Base-by-base conservation (phyloP, 2,113 vertebrate species). In the Onychostoma macrolepis region DNA sequence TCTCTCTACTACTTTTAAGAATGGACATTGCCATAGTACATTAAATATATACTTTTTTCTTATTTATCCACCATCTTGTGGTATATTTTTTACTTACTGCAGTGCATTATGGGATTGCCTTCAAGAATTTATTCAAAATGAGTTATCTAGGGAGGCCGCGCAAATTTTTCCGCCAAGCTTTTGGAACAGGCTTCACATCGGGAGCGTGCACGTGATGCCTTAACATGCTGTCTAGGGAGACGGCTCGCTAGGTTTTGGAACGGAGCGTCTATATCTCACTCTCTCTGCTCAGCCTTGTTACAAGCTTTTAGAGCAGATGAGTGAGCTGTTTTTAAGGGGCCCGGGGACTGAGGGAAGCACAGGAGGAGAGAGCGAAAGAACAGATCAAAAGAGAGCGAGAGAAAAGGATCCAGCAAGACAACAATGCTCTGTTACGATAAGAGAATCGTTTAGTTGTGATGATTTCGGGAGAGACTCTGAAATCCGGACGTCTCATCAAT, bases 341-440 rank as follows among this genome's bases (percentile, higher is more conserved):
- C 41, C 36, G 69, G 79, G 86, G 72, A 67, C 8, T 71, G 85
- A 80, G 86, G 45, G 74, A 58, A 89, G 72, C 87, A 71, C 84
- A 63, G 85, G 87, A 67, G 87, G 85, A 91, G 90, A 92, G 58
- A 81, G 78, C 30, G 11, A 78, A 28, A 85, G 41, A 33, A 76
- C 56, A 36, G 86, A 87, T 43, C 50, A 75, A 83, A 75, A 67
- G 80, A 76, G 71, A 78, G 12, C 15, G 77, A 58, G 41, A 88
- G 53, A 53, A 38, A 77, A 12, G 48, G 36, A 86, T 76, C 74
- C 71, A 67, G 80, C 58, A 30, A 85, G 67, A 58, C 38, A 26
- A 36, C 75, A 45, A 61, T 83, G 58, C 41, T 33, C 69, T 13
- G 78, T 61, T 81, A 79, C 21, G 36, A 86, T 86, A 86, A 86